Base-by-base conservation (phyloP, 2,113 vertebrate species). In the Mola mola region DNA sequence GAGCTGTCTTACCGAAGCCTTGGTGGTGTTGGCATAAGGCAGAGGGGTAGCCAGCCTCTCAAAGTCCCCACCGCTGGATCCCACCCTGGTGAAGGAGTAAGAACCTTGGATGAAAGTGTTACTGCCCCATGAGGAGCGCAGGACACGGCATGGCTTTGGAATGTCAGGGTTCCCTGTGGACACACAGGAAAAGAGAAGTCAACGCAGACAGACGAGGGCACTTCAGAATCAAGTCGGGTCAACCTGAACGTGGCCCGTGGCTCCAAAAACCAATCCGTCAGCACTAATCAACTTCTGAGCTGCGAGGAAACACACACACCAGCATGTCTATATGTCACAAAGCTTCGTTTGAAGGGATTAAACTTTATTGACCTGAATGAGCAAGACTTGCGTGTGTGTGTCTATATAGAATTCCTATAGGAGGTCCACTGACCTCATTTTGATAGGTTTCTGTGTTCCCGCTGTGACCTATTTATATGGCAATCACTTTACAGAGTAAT, bases 11-110 rank as follows among this genome's bases (percentile, higher is more conserved):
- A 98, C 96, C 58, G 92, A 89, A 9, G 92, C 88, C 93, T 99
- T 98, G 78, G 95, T 96, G 92, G 94, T 96, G 82, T 98, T 95
- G 0, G 93, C 86, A 0, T 95, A 97, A 70, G 97, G 97, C 91
- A 99, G 93, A 0, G 97, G 95, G 86, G 93, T 96, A 10, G 95
- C 95, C 2, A 99, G 93, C 73, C 90, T 95, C 90, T 98, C 96
- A 10, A 96, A 95, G 0, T 99, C 97, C 0, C 87, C 93, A 56
- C 97, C 97, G 0, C 93, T 98, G 0, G 96, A 98, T 53, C 97
- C 97, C 36, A 99, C 97, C 56, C 96, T 94, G 37, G 96, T 98
- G 83, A 97, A 99, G 10, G 97, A 98, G 88, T 99, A 99, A 59
- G 97, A 99, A 13, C 97, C 97, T 20, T 92, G 90, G 90, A 98